These are phyloP conservation scores for Lycocorax pyrrhopterus DNA, from an alignment of 2,113 vertebrate genomes.

Conservation along the genomic window DNA sequence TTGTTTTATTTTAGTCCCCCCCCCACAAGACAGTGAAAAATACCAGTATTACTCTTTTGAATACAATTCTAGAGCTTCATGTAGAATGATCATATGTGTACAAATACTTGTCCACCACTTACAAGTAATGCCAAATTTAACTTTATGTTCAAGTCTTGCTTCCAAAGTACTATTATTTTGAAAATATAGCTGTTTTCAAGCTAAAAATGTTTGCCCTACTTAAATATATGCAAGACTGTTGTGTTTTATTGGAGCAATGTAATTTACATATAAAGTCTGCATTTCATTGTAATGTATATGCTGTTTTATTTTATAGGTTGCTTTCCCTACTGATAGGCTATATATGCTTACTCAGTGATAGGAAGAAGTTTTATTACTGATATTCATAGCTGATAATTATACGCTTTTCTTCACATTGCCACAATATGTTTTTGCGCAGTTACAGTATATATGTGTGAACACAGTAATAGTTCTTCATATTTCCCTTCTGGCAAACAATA, in stretches of 20 bases:
- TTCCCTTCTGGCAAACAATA: neutral
- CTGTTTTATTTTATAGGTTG: neutral
- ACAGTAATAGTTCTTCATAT: neutral
- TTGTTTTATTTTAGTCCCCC: neutral
- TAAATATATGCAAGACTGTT: neutral
- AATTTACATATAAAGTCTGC: neutral
- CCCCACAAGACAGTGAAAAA: neutral
- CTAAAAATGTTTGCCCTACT: neutral
- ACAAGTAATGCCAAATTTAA: neutral
- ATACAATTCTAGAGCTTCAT: neutral
- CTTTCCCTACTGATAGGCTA: neutral
- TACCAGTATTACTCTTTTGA: neutral
- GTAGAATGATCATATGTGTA: neutral
- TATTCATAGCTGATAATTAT: neutral
- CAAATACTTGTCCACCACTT: neutral
- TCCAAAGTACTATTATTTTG: neutral
- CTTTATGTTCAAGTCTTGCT: neutral
- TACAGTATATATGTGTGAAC: neutral
- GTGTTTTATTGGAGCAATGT: neutral
- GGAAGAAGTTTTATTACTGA: neutral
- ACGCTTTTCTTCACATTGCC: neutral
- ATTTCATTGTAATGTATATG: neutral
- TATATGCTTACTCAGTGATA: neutral
- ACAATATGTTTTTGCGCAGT: neutral
- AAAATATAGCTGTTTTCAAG: neutral